A percentile compares a stretch with the other conserved stretches of the same genome.
Evolutionary conservation across 53 echinoderm and acorn worm species (phyloP).

Genomic region (Mesocentrotus franciscanus): DNA sequence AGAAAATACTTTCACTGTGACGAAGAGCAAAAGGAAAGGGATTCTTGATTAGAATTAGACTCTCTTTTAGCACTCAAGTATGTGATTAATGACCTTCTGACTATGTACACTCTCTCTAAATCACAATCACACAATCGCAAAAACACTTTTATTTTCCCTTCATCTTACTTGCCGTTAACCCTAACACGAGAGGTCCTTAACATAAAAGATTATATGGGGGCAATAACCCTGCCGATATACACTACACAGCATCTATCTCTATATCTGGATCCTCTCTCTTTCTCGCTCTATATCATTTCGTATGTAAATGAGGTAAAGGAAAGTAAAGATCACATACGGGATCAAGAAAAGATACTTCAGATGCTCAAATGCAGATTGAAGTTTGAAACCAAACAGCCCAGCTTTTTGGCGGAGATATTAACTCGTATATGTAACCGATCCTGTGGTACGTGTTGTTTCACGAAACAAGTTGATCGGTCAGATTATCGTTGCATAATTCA

Average conservation of each 20-base stretch:
- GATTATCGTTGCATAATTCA: slow-evolving; percentile 67
- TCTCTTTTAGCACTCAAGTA: background rate
- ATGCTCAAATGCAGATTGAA: slow-evolving; percentile 47
- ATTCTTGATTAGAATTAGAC: background rate
- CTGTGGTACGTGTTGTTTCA: slow-evolving; percentile 56
- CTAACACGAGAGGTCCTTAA: background rate
- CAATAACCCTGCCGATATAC: background rate
- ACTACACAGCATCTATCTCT: background rate
- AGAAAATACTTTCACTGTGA: too few species aligned
- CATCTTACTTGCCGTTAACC: background rate
- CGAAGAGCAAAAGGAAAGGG: too few species aligned
- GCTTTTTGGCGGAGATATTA: slow-evolving; percentile 59
- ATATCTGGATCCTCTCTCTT: slow-evolving; percentile 4
- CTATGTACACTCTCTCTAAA: background rate
- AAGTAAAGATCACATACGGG: slow-evolving; percentile 32
- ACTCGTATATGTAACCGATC: slow-evolving; percentile 62
- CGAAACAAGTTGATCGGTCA: slow-evolving; percentile 66
- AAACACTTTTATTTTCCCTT: background rate
- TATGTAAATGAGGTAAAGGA: slow-evolving; percentile 32
- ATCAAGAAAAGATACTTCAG: slow-evolving; percentile 46
- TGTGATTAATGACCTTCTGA: background rate
- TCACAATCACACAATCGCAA: background rate
- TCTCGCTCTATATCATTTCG: slow-evolving; percentile 24
- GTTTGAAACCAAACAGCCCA: slow-evolving; percentile 62
- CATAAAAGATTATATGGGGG: slow-evolving; percentile 14